A percentile compares a stretch with the other conserved stretches of the same genome.
Evolutionary conservation across 2,113 vertebrate genomes (phyloP).

Genomic region (Phrynosoma blainvillii): DNA sequence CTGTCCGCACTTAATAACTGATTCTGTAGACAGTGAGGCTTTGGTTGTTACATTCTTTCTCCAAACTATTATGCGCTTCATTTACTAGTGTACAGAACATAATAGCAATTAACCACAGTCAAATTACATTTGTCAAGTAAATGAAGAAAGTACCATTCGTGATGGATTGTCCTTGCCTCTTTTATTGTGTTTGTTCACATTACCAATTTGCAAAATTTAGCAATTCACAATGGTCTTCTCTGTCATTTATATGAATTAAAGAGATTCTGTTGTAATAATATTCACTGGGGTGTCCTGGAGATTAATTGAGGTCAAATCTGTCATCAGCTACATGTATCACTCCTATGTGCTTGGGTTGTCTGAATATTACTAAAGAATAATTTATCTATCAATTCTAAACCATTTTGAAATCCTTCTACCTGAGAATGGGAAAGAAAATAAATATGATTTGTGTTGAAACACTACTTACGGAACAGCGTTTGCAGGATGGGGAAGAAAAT

Average conservation of each 20-base stretch:
- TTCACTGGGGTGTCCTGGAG: slow-evolving; percentile 2
- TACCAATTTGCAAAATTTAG: slow-evolving; percentile 21
- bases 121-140: slow-evolving; percentile 24
- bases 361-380: background rate
- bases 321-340: background rate
- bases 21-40: background rate
- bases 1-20: background rate
- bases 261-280: slow-evolving; percentile 6
- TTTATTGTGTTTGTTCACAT: slow-evolving; percentile 25
- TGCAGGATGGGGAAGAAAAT: background rate
- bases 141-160: slow-evolving; percentile 27
- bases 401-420: background rate
- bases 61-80: background rate
- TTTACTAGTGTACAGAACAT: slow-evolving; percentile 28
- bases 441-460: no score
- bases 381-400: background rate
- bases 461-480: background rate
- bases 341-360: background rate
- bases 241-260: slow-evolving; percentile 10
- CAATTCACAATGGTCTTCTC: slow-evolving; percentile 18
- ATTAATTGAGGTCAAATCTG: slow-evolving; percentile 3
- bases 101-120: slow-evolving; percentile 18
- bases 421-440: background rate
- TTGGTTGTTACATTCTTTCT: background rate
- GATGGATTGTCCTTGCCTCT: slow-evolving; percentile 13